Percentiles rank a stretch among this genome's conserved stretches.
Evolutionary conservation across 2,113 vertebrate species (phyloP).

Genomic region (Pituophis catenifer): DNA sequence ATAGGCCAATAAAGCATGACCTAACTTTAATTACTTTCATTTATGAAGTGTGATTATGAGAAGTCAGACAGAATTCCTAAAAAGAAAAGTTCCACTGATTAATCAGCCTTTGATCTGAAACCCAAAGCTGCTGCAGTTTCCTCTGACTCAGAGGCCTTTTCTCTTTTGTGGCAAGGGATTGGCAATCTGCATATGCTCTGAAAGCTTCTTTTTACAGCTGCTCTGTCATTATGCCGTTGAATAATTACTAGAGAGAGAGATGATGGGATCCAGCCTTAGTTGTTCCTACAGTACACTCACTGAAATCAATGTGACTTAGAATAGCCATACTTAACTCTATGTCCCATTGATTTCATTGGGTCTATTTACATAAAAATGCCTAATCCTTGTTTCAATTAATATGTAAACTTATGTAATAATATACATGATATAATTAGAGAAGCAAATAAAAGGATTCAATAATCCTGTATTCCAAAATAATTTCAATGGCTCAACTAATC

Average conservation of each 20-base stretch:
- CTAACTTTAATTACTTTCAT: conserved; percentile 18
- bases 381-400: not conserved
- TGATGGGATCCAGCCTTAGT: not conserved
- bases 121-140: not conserved
- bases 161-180: not conserved
- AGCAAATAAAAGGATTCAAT: not conserved
- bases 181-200: not conserved
- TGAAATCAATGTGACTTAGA: not conserved
- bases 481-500: not conserved
- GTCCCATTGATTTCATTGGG: not conserved
- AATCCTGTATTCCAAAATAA: not conserved
- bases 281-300: not conserved
- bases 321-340: not conserved
- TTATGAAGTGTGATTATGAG: conserved; percentile 4
- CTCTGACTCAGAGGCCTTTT: not conserved
- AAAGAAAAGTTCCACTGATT: not conserved
- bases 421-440: not conserved
- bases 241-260: not conserved
- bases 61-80: not conserved
- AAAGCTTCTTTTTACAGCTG: not conserved
- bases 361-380: not conserved
- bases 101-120: not conserved
- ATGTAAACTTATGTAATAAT: not conserved
- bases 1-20: not conserved
- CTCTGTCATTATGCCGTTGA: not conserved